Conservation (phyloP, 64 coral and sea anemone genomes). For the Trachythela sp. region DNA sequence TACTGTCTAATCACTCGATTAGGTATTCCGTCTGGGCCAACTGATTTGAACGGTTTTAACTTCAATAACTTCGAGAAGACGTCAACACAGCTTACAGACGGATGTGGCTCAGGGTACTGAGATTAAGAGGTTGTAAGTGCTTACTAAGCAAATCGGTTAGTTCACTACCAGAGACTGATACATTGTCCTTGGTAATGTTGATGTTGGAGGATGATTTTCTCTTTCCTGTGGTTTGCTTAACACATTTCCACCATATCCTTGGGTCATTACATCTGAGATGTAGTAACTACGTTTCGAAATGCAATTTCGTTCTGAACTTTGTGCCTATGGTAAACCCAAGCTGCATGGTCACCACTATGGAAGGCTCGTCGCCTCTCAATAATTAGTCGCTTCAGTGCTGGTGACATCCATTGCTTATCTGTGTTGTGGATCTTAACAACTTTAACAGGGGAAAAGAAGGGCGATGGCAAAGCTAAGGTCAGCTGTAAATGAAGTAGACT, state of each 20-base stretch:
- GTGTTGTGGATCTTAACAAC: not conserved
- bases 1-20: too few species aligned
- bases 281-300: conserved; percentile 28
- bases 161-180: not conserved
- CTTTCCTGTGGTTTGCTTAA: conserved; percentile 17
- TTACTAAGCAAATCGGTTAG: not conserved
- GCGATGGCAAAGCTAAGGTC: conserved; percentile 11
- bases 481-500: not conserved
- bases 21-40: too few species aligned
- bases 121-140: too few species aligned
- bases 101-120: too few species aligned
- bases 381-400: not conserved
- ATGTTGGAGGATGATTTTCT: not conserved
- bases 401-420: conserved; percentile 27
- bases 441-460: conserved; percentile 3
- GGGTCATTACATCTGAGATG: not conserved
- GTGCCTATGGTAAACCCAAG: not conserved
- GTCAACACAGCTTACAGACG: too few species aligned
- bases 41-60: too few species aligned
- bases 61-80: too few species aligned
- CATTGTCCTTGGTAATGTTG: conserved; percentile 8
- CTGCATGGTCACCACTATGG: not conserved
- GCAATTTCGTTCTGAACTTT: conserved; percentile 25
- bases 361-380: conserved; percentile 1
- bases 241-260: not conserved